These are phyloP conservation scores for Deilephila elpenor DNA, from an alignment of 2,888 invertebrate species.

Conservation along the genomic window DNA sequence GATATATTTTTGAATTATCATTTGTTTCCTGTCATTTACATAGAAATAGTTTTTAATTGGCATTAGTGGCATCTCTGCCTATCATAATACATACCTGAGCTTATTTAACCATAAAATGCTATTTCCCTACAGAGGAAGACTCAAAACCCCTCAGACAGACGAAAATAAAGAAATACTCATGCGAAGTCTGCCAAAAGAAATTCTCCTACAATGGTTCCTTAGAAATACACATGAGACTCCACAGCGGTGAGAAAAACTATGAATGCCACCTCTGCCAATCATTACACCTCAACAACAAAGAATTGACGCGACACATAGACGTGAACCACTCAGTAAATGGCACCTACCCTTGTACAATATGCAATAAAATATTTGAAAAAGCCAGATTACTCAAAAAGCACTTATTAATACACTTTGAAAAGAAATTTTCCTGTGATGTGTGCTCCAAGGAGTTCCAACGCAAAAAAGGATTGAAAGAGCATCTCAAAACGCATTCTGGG, in stretches of 20 bases:
- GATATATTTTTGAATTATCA: no score
- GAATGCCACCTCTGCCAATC: slow-evolving; percentile 63
- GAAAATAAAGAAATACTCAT: slow-evolving; percentile 50
- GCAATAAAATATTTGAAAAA: slow-evolving; percentile 61
- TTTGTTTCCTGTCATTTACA: no score
- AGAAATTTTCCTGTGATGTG: slow-evolving; percentile 65
- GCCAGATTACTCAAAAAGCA: slow-evolving; percentile 66
- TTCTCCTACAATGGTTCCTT: slow-evolving; percentile 60
- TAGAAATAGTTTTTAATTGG: no score
- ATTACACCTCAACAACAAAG: slow-evolving; percentile 62
- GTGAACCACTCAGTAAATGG: slow-evolving; percentile 54
- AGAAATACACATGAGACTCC: slow-evolving; percentile 58
- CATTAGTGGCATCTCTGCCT: no score
- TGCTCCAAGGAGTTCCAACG: slow-evolving; percentile 69
- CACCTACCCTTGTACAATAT: slow-evolving; percentile 63
- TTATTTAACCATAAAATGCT: no score
- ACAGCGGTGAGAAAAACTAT: slow-evolving; percentile 64
- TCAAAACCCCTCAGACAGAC: slow-evolving; percentile 33
- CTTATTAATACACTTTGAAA: slow-evolving; percentile 60
- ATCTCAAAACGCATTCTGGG: slow-evolving; percentile 71
- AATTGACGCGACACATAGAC: slow-evolving; percentile 66
- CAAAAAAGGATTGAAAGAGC: slow-evolving; percentile 73
- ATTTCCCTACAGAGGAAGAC: slow-evolving; percentile 37
- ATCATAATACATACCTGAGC: no score
- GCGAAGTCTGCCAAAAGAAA: slow-evolving; percentile 58